phyloP scores from a whole-genome alignment of 2,888 invertebrate genomes.

The Noctua comes region DNA sequence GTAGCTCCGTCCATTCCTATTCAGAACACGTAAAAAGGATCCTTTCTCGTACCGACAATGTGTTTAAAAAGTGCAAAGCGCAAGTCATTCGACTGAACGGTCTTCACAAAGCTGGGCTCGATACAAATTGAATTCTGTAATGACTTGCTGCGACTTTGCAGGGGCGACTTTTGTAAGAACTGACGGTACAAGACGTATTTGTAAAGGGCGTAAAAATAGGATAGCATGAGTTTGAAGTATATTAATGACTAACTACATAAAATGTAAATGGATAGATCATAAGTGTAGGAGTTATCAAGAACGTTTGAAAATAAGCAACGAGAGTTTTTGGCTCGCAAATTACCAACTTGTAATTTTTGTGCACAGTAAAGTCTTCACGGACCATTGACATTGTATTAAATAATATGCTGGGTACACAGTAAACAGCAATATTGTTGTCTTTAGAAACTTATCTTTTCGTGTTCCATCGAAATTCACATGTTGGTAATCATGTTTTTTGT shows the following conservation, averaged over 20 bases:
- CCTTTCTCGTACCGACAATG: slow-evolving; percentile 53
- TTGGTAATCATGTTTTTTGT: not conserved
- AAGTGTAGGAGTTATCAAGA: not conserved
- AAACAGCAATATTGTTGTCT: not conserved
- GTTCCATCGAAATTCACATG: not conserved
- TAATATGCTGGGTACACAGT: not conserved
- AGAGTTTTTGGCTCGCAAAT: not conserved
- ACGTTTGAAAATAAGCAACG: not conserved
- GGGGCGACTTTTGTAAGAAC: slow-evolving; percentile 38
- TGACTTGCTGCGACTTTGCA: slow-evolving; percentile 51
- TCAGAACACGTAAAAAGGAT: slow-evolving; percentile 54
- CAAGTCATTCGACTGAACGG: slow-evolving; percentile 60
- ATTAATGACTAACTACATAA: slow-evolving; percentile 1
- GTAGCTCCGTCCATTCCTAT: slow-evolving; percentile 38
- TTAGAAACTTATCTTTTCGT: not conserved
- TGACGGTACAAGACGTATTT: slow-evolving; percentile 39
- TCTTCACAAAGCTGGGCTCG: slow-evolving; percentile 53
- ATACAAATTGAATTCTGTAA: slow-evolving; percentile 69
- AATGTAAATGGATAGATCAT: not conserved
- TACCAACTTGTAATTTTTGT: not conserved
- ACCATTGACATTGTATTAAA: not conserved
- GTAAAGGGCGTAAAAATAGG: slow-evolving; percentile 41
- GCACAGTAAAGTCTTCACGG: not conserved
- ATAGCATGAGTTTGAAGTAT: slow-evolving; percentile 36
- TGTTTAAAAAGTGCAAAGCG: slow-evolving; percentile 67